Evolutionary conservation across 1,140 invertebrate species (phyloP).

Genomic region (Heliconius melpomene): DNA sequence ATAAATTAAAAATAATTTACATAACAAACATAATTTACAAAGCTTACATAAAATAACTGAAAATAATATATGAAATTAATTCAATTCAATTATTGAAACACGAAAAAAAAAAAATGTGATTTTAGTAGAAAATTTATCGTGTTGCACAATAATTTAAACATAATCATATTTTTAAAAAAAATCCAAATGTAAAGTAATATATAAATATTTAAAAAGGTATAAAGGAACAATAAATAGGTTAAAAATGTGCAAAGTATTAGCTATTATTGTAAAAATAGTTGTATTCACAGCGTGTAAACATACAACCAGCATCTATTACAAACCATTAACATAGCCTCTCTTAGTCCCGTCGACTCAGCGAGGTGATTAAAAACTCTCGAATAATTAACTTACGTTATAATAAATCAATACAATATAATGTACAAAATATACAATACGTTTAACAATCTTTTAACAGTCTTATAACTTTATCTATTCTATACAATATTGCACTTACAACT

Average conservation of each 20-base stretch:
- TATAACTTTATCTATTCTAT: slow-evolving; percentile 76
- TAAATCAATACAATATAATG: slow-evolving; percentile 75
- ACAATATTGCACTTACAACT: slow-evolving; percentile 78
- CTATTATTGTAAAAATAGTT: slow-evolving; percentile 35
- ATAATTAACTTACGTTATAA: slow-evolving; percentile 66
- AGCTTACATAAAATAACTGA: slow-evolving; percentile 37
- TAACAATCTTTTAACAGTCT: slow-evolving; percentile 80
- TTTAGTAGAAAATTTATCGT: not conserved
- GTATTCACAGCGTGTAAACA: slow-evolving; percentile 29
- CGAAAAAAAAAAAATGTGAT: not conserved
- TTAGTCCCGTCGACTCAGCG: slow-evolving; percentile 45
- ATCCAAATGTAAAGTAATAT: slow-evolving; percentile 28
- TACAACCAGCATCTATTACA: slow-evolving; percentile 47
- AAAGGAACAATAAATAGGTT: slow-evolving; percentile 22
- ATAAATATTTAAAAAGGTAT: slow-evolving; percentile 8
- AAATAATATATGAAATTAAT: slow-evolving; percentile 17
- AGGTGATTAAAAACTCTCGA: slow-evolving; percentile 68
- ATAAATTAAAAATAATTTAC: slow-evolving; percentile 72
- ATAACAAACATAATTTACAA: slow-evolving; percentile 66
- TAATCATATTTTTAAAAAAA: not conserved
- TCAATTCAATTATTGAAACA: not conserved
- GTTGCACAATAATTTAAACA: not conserved
- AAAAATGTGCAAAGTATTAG: slow-evolving; percentile 36
- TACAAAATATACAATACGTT: slow-evolving; percentile 78
- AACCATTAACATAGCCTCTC: slow-evolving; percentile 60